phyloP scores from a whole-genome alignment of 2,888 invertebrate genomes.

The Philonicus albiceps region DNA sequence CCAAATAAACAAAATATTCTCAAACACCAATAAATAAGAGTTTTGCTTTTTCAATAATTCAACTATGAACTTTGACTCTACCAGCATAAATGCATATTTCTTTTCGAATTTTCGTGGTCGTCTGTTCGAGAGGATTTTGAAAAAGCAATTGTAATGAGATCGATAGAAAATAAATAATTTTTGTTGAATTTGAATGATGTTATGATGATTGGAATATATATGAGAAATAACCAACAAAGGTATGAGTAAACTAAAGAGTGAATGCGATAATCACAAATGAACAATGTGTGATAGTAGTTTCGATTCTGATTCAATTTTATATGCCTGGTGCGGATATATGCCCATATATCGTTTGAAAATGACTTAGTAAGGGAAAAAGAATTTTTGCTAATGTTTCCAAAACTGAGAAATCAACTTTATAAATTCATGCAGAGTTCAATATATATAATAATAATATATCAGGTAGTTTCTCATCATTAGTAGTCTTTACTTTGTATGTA shows the following conservation, averaged over 20 bases:
- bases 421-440: slow-evolving; percentile 34
- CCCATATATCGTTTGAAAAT: slow-evolving; percentile 25
- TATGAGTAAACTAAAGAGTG: not conserved
- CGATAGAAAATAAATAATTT: not conserved
- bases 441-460: slow-evolving; percentile 13
- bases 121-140: slow-evolving; percentile 5
- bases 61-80: not conserved
- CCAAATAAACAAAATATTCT: slow-evolving; percentile 52
- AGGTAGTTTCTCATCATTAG: slow-evolving; percentile 23
- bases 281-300: slow-evolving; percentile 1
- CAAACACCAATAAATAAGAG: slow-evolving; percentile 46
- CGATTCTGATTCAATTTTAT: slow-evolving; percentile 4
- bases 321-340: slow-evolving; percentile 18
- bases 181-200: slow-evolving; percentile 1
- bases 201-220: slow-evolving; percentile 4
- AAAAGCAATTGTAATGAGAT: slow-evolving; percentile 32
- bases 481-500: slow-evolving; percentile 26
- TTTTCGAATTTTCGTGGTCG: not conserved
- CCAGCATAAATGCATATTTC: not conserved
- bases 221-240: not conserved
- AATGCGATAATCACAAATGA: not conserved
- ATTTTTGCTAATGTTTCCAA: slow-evolving; percentile 35
- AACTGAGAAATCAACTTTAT: slow-evolving; percentile 36
- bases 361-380: slow-evolving; percentile 27
- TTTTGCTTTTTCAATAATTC: slow-evolving; percentile 33